Evolutionary conservation across 2,797 vertebrate genomes (phyloP), one percentile per base, ranked within the genome.

Genomic region (Oryzias sinensis): DNA sequence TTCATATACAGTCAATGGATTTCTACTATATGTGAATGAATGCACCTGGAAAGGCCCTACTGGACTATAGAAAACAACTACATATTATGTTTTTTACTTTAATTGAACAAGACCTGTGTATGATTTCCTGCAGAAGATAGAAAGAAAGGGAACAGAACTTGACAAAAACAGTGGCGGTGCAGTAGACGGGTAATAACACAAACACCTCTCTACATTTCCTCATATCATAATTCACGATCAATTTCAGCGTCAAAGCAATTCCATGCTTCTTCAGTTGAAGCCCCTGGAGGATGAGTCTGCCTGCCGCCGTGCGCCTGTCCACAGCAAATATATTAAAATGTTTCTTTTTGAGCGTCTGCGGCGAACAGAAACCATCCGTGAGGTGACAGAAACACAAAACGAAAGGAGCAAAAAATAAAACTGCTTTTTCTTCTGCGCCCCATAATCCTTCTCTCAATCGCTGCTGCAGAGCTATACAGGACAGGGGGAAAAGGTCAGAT

Each of bases 281-380:
- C 29, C 58, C 60, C 74, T 2, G 14, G 65, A 66, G 76, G 70
- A 48, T 7, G 48, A 5, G 15, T 25, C 43, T 3, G 37, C 47
- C 63, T 64, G 70, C 69, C 59, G 63, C 59, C 70, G 65, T 62
- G 81, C 64, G 65, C 68, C 68, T 62, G 70, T 69, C 74, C 67
- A 65, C 52, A 43, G 59, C 66, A 69, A 71, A 65, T 69, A 78
- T 70, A 83, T 84, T 70, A 79, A 82, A 83, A 71, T 15, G 49
- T 57, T 59, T 48, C 53, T 53, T 47, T 58, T 57, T 68, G 45
- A 41, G 17, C 48, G 60, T 64, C 62, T 13, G 46, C 52, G 44
- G 54, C 51, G 50, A 77, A 71, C 44, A 64, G 64, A 67, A 76
- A 51, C 46, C 43, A 54, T 76, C 75, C 74, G 78, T 62, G 68